Conservation (phyloP, 2,113 vertebrate genomes). For the Neopipo cinnamomea region DNA sequence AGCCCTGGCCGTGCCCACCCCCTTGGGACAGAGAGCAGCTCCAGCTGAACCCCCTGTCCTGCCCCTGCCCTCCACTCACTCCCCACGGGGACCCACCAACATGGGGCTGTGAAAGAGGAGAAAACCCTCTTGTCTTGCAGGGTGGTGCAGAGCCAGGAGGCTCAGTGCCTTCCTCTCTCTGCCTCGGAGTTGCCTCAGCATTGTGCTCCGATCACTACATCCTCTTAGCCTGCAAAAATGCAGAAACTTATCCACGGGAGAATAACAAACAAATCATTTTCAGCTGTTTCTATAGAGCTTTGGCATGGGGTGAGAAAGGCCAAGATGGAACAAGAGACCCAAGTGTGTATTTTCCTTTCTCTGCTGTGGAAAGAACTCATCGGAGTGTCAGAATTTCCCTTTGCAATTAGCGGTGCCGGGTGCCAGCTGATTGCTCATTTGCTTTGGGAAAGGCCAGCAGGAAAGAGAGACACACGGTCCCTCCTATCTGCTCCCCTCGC, state of each 20-base stretch:
- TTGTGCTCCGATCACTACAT: neutral
- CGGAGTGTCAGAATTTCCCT: conserved; percentile 62
- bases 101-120: neutral
- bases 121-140: neutral
- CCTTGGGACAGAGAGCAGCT: accelerated
- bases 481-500: neutral
- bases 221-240: neutral
- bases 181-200: neutral
- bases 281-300: conserved; percentile 30
- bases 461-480: neutral
- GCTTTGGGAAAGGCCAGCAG: conserved; percentile 16
- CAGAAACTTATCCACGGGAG: neutral
- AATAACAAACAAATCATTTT: conserved; percentile 52
- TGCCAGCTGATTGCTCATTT: conserved; percentile 47
- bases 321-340: conserved; percentile 49
- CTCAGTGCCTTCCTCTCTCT: neutral
- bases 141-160: neutral
- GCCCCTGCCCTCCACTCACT: accelerated
- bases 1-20: neutral
- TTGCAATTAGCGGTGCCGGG: conserved; percentile 14
- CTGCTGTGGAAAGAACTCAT: conserved; percentile 61
- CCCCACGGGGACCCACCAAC: accelerated
- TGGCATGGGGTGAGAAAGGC: neutral
- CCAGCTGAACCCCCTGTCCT: neutral
- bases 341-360: conserved; percentile 44